phyloP scores from a whole-genome alignment of 2,113 vertebrate species.

The Chelonoidis abingdonii region DNA sequence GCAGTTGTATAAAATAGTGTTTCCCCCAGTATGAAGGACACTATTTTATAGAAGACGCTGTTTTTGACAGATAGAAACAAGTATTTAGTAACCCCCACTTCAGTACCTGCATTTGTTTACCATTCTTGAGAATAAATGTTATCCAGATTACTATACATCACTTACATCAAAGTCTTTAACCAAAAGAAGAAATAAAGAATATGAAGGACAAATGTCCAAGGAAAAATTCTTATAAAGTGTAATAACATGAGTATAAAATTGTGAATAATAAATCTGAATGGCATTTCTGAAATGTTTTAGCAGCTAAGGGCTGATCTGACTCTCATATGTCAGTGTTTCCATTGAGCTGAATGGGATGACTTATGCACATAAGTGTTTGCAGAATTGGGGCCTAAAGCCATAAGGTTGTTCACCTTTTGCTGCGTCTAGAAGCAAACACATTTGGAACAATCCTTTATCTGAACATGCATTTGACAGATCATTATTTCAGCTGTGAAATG shows the following conservation, averaged over 20 bases:
- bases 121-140: constrained; percentile 16
- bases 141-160: neutral
- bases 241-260: neutral
- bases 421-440: neutral
- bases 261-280: neutral
- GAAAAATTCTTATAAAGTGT: neutral
- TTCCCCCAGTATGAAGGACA: neutral
- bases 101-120: neutral
- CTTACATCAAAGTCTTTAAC: neutral
- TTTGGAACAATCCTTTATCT: neutral
- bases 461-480: neutral
- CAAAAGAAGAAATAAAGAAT: neutral
- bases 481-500: neutral
- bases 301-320: neutral
- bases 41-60: neutral
- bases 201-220: fast-evolving
- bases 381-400: neutral
- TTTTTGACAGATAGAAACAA: neutral
- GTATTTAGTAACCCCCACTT: neutral
- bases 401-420: neutral
- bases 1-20: neutral
- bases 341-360: neutral
- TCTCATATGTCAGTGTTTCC: neutral
- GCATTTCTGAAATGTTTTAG: neutral
- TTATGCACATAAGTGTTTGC: neutral